These are phyloP conservation scores for Eilema caniola DNA, from an alignment of 2,888 invertebrate species.

Conservation along the genomic window DNA sequence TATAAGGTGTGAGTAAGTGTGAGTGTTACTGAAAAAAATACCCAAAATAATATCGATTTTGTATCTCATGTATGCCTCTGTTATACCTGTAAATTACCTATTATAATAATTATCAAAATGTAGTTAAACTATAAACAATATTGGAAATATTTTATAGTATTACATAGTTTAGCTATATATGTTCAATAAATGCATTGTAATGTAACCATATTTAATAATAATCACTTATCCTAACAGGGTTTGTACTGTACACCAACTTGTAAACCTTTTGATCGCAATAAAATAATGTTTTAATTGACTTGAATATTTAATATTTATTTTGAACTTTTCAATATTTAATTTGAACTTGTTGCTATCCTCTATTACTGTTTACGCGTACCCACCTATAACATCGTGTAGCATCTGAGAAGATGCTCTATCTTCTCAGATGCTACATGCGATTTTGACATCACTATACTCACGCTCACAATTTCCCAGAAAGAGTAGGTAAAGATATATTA, in stretches of 20 bases:
- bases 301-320: not conserved
- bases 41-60: not conserved
- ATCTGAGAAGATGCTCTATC: not conserved
- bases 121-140: too few relatives aligned
- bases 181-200: not conserved
- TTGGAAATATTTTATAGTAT: too few relatives aligned
- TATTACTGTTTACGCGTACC: not conserved
- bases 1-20: too few relatives aligned
- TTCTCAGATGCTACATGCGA: too few relatives aligned
- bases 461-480: not conserved
- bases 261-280: not conserved
- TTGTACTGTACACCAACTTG: not conserved
- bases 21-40: too few relatives aligned
- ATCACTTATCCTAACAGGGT: not conserved
- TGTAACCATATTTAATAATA: not conserved
- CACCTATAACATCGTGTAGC: not conserved
- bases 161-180: too few relatives aligned
- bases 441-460: not conserved
- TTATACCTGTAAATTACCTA: not conserved
- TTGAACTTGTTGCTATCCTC: conserved; percentile 4
- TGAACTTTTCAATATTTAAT: not conserved
- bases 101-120: too few relatives aligned
- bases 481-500: not conserved
- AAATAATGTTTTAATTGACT: not conserved
- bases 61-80: not conserved